A percentile compares a stretch with the other conserved stretches of the same genome.
Conservation (phyloP, 2,797 vertebrate genomes). For the Propithecus perrieri region DNA sequence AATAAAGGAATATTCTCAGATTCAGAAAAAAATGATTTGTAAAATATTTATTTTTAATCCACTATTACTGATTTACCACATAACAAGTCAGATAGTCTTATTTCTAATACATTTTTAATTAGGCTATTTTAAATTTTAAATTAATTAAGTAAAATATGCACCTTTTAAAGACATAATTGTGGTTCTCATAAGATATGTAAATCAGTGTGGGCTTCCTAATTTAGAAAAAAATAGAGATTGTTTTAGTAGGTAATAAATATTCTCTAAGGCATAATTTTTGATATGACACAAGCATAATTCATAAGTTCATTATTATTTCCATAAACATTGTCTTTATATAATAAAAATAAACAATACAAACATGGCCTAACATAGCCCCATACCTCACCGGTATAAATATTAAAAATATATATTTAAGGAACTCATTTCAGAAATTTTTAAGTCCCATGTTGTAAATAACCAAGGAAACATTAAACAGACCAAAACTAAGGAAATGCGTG, state of each 20-base stretch:
- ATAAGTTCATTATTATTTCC: no score
- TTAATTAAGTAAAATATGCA: neutral
- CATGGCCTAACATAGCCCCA: no score
- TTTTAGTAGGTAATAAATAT: neutral
- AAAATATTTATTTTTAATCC: neutral
- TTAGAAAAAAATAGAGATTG: neutral
- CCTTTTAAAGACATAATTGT: neutral
- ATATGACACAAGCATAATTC: no score
- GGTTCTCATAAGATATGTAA: neutral
- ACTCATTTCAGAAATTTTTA: no score
- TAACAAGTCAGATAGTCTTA: neutral
- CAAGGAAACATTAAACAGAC: no score
- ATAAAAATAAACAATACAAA: no score
- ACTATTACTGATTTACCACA: neutral
- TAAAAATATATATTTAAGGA: no score
- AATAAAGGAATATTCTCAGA: neutral
- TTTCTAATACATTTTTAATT: slow-evolving; percentile 20
- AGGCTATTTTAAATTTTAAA: neutral
- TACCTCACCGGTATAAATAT: no score
- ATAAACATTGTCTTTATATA: no score
- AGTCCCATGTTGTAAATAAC: no score
- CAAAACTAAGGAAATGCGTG: no score
- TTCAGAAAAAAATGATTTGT: neutral
- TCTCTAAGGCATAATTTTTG: neutral
- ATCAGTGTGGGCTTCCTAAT: neutral